Base-by-base conservation (phyloP, 2,888 invertebrate species). In the Limnephilus auricula region DNA sequence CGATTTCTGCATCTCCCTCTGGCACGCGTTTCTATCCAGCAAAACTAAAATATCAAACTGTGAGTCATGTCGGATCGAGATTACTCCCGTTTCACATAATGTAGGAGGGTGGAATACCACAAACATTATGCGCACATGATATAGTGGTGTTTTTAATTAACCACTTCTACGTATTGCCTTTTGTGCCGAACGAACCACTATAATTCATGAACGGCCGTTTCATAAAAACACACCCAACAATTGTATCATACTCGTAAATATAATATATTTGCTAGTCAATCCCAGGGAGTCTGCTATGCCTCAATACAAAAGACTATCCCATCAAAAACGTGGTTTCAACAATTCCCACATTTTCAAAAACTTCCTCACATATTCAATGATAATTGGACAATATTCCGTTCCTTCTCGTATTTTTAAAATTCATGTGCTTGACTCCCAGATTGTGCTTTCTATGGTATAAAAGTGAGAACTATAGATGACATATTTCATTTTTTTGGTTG, bases 1-100 rank as follows among this genome's bases (percentile, higher is more conserved):
- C 91, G 87, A 89, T 79, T 79, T 79, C 30, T 79, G 89, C 45
- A 40, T 89, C 90, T 40, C 89, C 31, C 88, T 90, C 90, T 88
- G 80, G 32, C 87, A 40, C 65, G 78, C 50, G 80, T 50, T 79
- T 79, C 50, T 79, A 32, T 80, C 50, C 87, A 50, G 50, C 31
- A 30, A 37, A 45, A 50, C 45, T 78, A 79, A 79, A 32, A 34
- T 37, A 50, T 78, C 90, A 89, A 91, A 90, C 89, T 91, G 91
- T 80, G 91, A 79, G 40, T 37, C 89, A 79, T 82, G 40, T 34
- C n/a, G 40, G 31, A 32, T 80, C 80, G 32, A 65, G 65, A 65
- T 65, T 65, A 65, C 50, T 15, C n/a, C 25, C 25, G n/a, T 65
- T 65, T 65, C 65, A 65, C 65, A n/a, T 65, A 65, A 65, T 65